phyloP scores from a whole-genome alignment of 2,113 vertebrate genomes.

The Boleophthalmus pectinirostris region DNA sequence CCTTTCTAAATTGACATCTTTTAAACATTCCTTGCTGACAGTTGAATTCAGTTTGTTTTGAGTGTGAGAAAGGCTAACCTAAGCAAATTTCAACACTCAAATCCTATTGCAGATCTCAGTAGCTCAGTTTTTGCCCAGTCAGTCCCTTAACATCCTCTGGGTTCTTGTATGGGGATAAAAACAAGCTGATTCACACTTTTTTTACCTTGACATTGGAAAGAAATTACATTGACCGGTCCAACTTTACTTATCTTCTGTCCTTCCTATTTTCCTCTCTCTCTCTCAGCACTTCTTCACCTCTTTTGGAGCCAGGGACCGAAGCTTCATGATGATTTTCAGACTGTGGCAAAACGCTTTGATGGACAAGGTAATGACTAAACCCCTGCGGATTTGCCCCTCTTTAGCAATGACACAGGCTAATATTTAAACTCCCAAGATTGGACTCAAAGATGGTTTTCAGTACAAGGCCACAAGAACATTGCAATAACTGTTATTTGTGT shows the following conservation, averaged over 20 bases:
- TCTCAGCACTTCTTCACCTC: conserved; percentile 90
- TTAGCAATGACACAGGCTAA: conserved; percentile 15
- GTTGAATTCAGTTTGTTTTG: background rate
- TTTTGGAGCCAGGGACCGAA: conserved; percentile 89
- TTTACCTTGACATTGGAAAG: background rate
- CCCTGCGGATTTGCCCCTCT: background rate
- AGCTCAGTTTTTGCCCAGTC: background rate
- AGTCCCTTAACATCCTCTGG: background rate
- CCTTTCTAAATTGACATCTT: background rate
- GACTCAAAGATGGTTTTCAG: conserved; percentile 21
- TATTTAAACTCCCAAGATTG: conserved; percentile 45
- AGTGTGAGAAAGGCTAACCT: background rate
- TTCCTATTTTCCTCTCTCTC: conserved; percentile 24
- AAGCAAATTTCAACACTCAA: background rate
- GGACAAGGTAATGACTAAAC: conserved; percentile 80
- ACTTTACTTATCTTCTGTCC: background rate
- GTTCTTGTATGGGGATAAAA: conserved; percentile 7
- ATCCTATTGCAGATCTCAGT: background rate
- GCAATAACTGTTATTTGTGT: conserved; percentile 43
- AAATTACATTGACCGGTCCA: background rate
- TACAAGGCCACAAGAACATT: conserved; percentile 16
- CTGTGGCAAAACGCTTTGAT: conserved; percentile 91
- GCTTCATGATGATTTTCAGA: conserved; percentile 89
- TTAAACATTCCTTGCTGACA: background rate
- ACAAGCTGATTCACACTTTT: conserved; percentile 35